Conservation (phyloP, 2,113 vertebrate species). For the Platysteira castanea region DNA sequence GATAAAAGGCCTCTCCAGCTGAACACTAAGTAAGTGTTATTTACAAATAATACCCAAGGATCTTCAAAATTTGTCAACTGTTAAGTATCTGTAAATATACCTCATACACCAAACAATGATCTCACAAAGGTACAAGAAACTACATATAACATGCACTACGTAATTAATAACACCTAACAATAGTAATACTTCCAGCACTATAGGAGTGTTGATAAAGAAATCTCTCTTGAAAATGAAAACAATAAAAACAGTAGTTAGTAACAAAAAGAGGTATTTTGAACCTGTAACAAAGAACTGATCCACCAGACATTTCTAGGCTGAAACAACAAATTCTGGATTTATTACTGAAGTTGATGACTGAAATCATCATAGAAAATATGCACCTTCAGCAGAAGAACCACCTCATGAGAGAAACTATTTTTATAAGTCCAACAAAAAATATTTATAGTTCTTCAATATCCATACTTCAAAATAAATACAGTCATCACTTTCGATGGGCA, state of each 20-base stretch:
- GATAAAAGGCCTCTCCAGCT: neutral
- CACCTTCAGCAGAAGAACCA: neutral
- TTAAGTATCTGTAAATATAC: neutral
- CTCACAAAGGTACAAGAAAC: neutral
- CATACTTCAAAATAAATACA: neutral
- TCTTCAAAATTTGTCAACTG: neutral
- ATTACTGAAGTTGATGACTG: neutral
- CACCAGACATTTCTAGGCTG: neutral
- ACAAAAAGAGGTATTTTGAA: neutral
- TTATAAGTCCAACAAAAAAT: neutral
- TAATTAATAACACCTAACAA: neutral
- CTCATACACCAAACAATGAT: neutral
- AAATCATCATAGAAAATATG: neutral
- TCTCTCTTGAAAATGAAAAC: neutral
- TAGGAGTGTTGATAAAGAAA: neutral
- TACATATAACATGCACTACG: neutral
- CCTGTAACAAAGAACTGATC: neutral
- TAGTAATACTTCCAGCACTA: neutral
- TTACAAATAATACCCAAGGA: neutral
- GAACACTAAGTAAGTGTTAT: neutral
- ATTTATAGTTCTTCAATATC: neutral
- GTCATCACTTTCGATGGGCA: neutral
- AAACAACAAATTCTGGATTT: neutral
- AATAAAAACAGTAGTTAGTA: neutral
- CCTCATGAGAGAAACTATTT: neutral